These are phyloP conservation scores for Adelosebastes latens DNA, from an alignment of 2,797 vertebrate genomes.

Conservation along the genomic window DNA sequence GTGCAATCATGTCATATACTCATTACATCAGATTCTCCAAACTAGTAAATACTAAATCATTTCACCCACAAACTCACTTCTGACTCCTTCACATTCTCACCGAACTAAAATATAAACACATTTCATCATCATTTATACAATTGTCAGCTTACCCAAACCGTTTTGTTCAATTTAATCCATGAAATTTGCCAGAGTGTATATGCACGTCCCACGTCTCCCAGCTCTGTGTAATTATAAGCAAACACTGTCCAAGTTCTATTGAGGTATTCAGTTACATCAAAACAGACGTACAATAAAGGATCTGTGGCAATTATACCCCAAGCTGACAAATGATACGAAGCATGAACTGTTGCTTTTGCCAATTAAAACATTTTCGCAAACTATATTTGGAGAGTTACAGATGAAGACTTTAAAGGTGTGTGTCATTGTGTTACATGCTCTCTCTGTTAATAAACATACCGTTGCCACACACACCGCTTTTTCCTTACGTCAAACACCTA, in stretches of 20 bases:
- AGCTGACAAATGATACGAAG: slow-evolving; percentile 79
- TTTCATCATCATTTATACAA: slow-evolving; percentile 74
- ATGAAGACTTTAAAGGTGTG: slow-evolving; percentile 46
- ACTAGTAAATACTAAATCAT: slow-evolving; percentile 51
- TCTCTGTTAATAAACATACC: slow-evolving; percentile 28
- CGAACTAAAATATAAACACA: slow-evolving; percentile 71
- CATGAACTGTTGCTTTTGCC: slow-evolving; percentile 66
- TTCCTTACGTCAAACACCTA: slow-evolving; percentile 46
- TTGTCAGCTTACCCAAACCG: slow-evolving; percentile 67
- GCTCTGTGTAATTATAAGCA: slow-evolving; percentile 72
- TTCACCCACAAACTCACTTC: slow-evolving; percentile 32
- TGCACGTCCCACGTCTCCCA: slow-evolving; percentile 64
- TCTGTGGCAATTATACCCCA: slow-evolving; percentile 69
- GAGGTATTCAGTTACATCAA: slow-evolving; percentile 68
- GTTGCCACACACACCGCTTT: slow-evolving; percentile 39
- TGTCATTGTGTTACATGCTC: slow-evolving; percentile 37
- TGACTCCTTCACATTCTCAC: slow-evolving; percentile 35
- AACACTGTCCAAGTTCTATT: slow-evolving; percentile 65
- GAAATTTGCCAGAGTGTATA: slow-evolving; percentile 83
- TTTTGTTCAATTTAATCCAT: slow-evolving; percentile 79
- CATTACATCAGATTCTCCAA: slow-evolving; percentile 51
- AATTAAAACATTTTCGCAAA: slow-evolving; percentile 69
- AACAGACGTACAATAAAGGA: slow-evolving; percentile 66
- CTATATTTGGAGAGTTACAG: slow-evolving; percentile 63
- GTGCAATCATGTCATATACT: slow-evolving; percentile 23